A percentile compares a stretch with the other conserved stretches of the same genome.
These are phyloP conservation scores for Molorchus minor DNA, from an alignment of 2,888 invertebrate species.

Conservation along the genomic window DNA sequence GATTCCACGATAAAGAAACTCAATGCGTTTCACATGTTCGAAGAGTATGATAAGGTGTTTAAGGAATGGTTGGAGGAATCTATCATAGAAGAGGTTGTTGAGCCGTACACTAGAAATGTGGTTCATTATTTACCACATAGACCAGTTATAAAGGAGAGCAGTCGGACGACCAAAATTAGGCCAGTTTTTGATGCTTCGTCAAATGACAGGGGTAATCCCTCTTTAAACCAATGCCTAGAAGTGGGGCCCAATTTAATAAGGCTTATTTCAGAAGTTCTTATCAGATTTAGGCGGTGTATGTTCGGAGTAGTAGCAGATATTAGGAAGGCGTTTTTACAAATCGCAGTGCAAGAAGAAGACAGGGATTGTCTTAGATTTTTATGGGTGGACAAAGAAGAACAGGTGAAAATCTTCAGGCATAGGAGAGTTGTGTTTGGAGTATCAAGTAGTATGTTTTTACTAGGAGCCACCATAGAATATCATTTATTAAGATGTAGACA, in stretches of 20 bases:
- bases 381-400: slow-evolving; percentile 34
- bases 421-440: slow-evolving; percentile 29
- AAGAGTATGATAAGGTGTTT: too few species aligned
- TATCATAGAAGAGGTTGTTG: slow-evolving; percentile 29
- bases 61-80: slow-evolving; percentile 28
- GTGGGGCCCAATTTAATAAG: slow-evolving; percentile 35
- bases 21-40: background rate
- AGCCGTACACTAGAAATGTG: slow-evolving; percentile 14
- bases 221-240: slow-evolving; percentile 44
- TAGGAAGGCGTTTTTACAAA: slow-evolving; percentile 50
- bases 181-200: slow-evolving; percentile 51
- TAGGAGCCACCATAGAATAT: slow-evolving; percentile 34
- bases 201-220: slow-evolving; percentile 35
- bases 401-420: slow-evolving; percentile 30
- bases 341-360: slow-evolving; percentile 42
- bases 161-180: slow-evolving; percentile 40
- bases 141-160: too few species aligned
- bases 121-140: too few species aligned
- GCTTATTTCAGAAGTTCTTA: slow-evolving; percentile 27
- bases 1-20: background rate
- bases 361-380: slow-evolving; percentile 48
- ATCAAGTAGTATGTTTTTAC: slow-evolving; percentile 33
- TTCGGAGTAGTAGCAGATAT: slow-evolving; percentile 48
- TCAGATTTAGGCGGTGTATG: slow-evolving; percentile 34
- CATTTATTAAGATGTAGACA: slow-evolving; percentile 19